A percentile compares a stretch with the other conserved stretches of the same genome.
Conservation (phyloP, 92 coral and sea anemone genomes). For the Parazoanthus atlanticus region DNA sequence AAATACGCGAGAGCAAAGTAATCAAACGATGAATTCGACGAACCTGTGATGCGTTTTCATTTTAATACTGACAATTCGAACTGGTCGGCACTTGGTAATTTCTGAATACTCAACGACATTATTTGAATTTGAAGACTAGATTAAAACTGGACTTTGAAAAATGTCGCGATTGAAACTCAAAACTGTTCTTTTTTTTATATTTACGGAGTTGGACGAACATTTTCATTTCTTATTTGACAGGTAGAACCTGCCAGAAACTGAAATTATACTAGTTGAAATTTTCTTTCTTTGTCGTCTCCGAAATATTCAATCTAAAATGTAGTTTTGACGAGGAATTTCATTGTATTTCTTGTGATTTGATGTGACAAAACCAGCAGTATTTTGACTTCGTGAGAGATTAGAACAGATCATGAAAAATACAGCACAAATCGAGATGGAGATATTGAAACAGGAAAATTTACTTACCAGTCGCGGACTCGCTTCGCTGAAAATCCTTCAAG, state of each 20-base stretch:
- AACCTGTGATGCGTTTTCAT: background rate
- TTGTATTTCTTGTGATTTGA: background rate
- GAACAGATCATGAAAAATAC: too few species aligned
- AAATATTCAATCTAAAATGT: background rate
- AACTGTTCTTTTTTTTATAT: too few species aligned
- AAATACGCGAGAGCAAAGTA: too few species aligned
- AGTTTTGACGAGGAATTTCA: background rate
- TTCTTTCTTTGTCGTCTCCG: background rate
- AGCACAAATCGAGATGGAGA: background rate
- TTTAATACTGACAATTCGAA: background rate
- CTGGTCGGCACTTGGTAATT: background rate
- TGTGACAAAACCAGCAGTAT: background rate
- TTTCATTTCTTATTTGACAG: background rate
- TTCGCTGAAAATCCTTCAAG: slow-evolving; percentile 32
- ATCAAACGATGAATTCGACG: background rate
- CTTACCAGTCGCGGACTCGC: slow-evolving; percentile 42
- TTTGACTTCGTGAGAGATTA: background rate
- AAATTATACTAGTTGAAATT: background rate
- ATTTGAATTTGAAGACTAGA: background rate
- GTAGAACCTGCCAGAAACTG: background rate
- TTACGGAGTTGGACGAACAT: background rate
- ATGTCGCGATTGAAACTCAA: too few species aligned
- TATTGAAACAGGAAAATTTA: background rate
- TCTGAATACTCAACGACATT: background rate
- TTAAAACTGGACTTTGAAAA: background rate